Evolutionary conservation across 2,888 invertebrate genomes (phyloP), one percentile per base, ranked within the genome.

Genomic region (Synergus laeviventris): DNA sequence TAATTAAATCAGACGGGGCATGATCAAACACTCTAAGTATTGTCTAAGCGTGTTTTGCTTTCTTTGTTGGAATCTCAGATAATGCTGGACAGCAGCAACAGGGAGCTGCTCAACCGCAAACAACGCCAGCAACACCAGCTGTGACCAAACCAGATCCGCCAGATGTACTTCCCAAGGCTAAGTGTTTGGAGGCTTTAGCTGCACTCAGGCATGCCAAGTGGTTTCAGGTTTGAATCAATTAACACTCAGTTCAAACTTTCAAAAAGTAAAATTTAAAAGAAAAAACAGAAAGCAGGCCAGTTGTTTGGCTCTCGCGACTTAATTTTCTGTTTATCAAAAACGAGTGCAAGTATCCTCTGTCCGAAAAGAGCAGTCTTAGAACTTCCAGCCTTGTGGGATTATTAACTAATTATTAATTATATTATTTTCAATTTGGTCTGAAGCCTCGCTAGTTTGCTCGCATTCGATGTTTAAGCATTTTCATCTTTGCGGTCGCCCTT

Each of bases 131-230:
- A 93, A 94, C 94, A 93, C 94, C 94, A 94, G 94, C 94, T 94
- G 95, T 93, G 92, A 92, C 92, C 91, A 93, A 95, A 92, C 93
- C 93, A 92, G 94, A 94, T 90, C 94, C 94, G 85, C 94, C 95
- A 93, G 98, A 98, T 94, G 96, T 97, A 92, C 96, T 99, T 94
- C 97, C 98, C 95, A 97, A 97, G 94, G 97, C 97, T 94, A 98
- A 98, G 94, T 99, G 99, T 95, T 96, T 99, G 94, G 96, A 98
- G 95, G 99, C 99, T 94, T 96, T 99, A 94, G 99, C 99, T 94
- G 97, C 98, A 93, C 96, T 99, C 93, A 97, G 99, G 94, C 99
- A 98, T 95, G 98, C 99, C 94, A 99, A 99, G 95, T 99, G 99
- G 99, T 99, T 99, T 96, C 99, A 99, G 97, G 98, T 98, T 94